A percentile compares a stretch with the other conserved stretches of the same genome.
Conservation (phyloP, 2,888 invertebrate genomes). For the Netelia fuscicornis region DNA sequence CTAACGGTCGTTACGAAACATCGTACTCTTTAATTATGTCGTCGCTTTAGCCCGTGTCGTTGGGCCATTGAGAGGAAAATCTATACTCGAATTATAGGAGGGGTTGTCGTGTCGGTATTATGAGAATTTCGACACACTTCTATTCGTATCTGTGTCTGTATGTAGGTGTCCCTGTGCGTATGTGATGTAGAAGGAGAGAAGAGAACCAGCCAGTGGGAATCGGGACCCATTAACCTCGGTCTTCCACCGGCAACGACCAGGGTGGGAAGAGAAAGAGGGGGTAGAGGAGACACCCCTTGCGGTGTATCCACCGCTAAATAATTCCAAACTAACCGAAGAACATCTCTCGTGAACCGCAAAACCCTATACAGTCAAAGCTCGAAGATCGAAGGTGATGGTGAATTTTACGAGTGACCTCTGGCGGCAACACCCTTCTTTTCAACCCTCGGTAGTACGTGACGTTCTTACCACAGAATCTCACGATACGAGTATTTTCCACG, state of each 20-base stretch:
- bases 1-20: conserved; percentile 44
- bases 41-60: conserved; percentile 47
- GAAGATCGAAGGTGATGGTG: conserved; percentile 54
- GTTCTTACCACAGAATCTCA: conserved; percentile 4
- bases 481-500: not conserved
- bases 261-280: not conserved
- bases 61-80: conserved; percentile 65
- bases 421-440: not conserved
- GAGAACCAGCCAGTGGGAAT: conserved; percentile 76
- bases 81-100: conserved; percentile 71
- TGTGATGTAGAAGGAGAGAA: conserved; percentile 21
- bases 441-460: conserved; percentile 41
- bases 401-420: conserved; percentile 59
- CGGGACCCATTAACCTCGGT: conserved; percentile 80
- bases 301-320: conserved; percentile 80
- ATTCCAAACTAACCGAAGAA: conserved; percentile 75
- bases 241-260: conserved; percentile 58
- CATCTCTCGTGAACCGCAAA: conserved; percentile 67
- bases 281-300: conserved; percentile 70
- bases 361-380: conserved; percentile 46
- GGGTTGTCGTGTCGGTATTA: conserved; percentile 7
- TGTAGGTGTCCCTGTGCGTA: conserved; percentile 8
- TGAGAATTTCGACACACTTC: conserved; percentile 57
- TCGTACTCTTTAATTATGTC: conserved; percentile 62
- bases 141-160: conserved; percentile 1